Conservation (phyloP, 2,888 invertebrate species). For the Agrilus cyanescens region DNA sequence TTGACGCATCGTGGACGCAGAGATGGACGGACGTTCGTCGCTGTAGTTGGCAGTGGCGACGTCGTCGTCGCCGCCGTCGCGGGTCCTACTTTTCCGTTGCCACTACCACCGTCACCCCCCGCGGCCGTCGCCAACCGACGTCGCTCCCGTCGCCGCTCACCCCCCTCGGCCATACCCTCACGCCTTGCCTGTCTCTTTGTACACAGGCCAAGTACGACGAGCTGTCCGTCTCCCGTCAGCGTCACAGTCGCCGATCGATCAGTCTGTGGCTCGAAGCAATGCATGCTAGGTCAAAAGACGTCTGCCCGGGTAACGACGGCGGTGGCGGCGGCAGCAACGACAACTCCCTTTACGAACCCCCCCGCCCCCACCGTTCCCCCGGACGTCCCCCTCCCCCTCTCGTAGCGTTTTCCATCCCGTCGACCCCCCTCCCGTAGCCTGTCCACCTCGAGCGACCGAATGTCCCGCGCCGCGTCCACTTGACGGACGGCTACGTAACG, state of each 20-base stretch:
- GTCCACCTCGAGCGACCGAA: too few species aligned
- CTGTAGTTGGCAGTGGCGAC: too few species aligned
- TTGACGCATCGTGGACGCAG: too few species aligned
- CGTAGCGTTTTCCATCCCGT: too few species aligned
- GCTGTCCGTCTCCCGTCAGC: conserved; percentile 39
- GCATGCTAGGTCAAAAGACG: conserved; percentile 38
- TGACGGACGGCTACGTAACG: too few species aligned
- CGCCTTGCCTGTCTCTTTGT: conserved; percentile 8
- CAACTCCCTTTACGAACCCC: conserved; percentile 21
- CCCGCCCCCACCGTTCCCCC: conserved; percentile 18
- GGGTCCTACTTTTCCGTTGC: too few species aligned
- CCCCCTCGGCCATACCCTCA: conserved; percentile 16
- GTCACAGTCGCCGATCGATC: conserved; percentile 35
- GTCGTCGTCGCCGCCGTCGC: too few species aligned
- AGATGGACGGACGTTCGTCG: too few species aligned
- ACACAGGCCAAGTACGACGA: conserved; percentile 21
- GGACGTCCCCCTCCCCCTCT: not conserved
- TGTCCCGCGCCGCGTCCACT: too few species aligned
- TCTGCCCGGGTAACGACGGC: conserved; percentile 29
- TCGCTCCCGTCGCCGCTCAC: conserved; percentile 15
- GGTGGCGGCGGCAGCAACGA: conserved; percentile 22
- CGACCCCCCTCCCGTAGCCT: too few species aligned
- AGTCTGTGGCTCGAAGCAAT: conserved; percentile 39
- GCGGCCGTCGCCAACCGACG: conserved; percentile 12
- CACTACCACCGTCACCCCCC: too few species aligned